A percentile compares a stretch with the other conserved stretches of the same genome.
These are phyloP conservation scores for Metalampra italica DNA, from an alignment of 2,888 invertebrate genomes.

Conservation along the genomic window DNA sequence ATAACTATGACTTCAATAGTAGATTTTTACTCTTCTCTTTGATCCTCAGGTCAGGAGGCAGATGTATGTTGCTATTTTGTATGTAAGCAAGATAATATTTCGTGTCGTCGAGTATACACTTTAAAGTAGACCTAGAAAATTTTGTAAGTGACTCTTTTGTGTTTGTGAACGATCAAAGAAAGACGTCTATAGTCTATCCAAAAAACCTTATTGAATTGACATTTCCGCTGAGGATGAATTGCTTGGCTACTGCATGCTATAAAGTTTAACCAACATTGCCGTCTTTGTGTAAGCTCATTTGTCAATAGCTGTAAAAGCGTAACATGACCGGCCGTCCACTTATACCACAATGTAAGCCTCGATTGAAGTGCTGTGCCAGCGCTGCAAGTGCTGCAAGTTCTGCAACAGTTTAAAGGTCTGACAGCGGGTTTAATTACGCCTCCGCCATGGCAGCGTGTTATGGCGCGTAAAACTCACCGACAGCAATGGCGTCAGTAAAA, in stretches of 20 bases:
- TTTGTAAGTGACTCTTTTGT: no score
- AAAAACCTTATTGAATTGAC: no score
- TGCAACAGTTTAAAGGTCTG: slow-evolving; percentile 43
- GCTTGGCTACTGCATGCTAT: not conserved
- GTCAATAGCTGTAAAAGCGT: slow-evolving; percentile 7
- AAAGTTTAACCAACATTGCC: not conserved
- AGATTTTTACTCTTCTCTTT: no score
- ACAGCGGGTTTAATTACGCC: slow-evolving; percentile 45
- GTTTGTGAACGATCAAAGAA: no score
- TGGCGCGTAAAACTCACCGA: slow-evolving; percentile 34
- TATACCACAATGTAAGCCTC: slow-evolving; percentile 40
- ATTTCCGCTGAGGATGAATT: no score
- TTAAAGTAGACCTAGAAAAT: no score
- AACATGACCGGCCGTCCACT: slow-evolving; percentile 18
- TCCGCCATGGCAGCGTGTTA: slow-evolving; percentile 20
- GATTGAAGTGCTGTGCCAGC: slow-evolving; percentile 29
- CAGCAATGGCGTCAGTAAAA: slow-evolving; percentile 30
- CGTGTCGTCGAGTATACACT: no score
- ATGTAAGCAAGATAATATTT: no score
- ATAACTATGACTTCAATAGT: no score
- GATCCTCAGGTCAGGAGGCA: no score
- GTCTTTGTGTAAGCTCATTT: not conserved
- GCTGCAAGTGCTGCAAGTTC: not conserved
- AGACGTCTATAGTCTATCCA: no score
- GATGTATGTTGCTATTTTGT: no score